Percentiles rank a stretch among this genome's conserved stretches.
Conservation (phyloP, 2,113 vertebrate species). For the Oreotragus oreotragus region DNA sequence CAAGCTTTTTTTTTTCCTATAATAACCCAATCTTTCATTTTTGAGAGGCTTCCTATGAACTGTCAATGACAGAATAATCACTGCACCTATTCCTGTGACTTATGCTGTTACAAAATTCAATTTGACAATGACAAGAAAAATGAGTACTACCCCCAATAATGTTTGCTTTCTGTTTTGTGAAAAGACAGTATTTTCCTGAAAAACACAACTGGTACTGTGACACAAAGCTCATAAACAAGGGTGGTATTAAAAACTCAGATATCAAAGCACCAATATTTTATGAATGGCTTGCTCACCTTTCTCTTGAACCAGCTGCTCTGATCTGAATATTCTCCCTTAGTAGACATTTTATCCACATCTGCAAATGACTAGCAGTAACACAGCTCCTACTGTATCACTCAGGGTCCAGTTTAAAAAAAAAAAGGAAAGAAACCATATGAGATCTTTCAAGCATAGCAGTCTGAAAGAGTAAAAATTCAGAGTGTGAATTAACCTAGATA, state of each 20-base stretch:
- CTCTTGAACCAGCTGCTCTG: background rate
- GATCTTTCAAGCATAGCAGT: background rate
- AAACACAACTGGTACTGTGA: background rate
- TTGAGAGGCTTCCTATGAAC: background rate
- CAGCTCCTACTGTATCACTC: background rate
- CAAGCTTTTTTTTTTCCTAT: background rate
- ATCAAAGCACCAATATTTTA: background rate
- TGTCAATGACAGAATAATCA: background rate
- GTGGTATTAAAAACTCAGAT: background rate
- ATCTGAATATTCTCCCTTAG: background rate
- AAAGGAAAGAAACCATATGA: background rate
- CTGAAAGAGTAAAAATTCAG: background rate
- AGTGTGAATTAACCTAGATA: background rate
- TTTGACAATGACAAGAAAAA: slow-evolving; percentile 1
- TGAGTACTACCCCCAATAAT: background rate
- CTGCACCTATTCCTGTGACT: background rate
- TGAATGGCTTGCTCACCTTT: background rate
- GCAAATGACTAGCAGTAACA: background rate
- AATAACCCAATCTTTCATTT: background rate
- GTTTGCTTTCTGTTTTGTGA: slow-evolving; percentile 16
- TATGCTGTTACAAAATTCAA: slow-evolving; percentile 31
- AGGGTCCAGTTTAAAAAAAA: background rate
- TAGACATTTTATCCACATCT: background rate
- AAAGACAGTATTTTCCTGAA: background rate
- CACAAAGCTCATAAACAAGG: background rate